Evolutionary conservation across 37 sponge, comb jelly and placozoan species (phyloP), one percentile per base, ranked within the genome.

Genomic region (Aphrocallistes beatrix): DNA sequence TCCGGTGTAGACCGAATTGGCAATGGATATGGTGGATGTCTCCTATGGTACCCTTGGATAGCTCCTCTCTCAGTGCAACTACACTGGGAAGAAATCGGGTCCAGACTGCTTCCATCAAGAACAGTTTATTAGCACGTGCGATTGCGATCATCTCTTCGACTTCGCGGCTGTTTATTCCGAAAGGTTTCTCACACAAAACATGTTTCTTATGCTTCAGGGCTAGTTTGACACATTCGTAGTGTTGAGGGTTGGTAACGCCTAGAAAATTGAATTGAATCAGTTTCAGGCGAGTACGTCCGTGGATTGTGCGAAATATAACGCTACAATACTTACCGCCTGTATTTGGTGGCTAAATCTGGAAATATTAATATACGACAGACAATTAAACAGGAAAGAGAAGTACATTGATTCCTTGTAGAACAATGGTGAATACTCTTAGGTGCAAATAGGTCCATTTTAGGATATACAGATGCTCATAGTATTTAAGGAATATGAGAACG

Each of bases 41-140:
- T 17, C 93, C 95, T 36, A 94, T 89, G 30, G 83, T 83, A 17
- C 91, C 91, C 6, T 51, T 42, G 32, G 38, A 51, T 19, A 94
- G 87, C 82, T 51, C 38, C 37, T 82, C 82, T 38, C 86, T 49
- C 32, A 94, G 39, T 38, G 92, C 85, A 0, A 87, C 28, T 23
- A 51, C 51, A 21, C 93, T 88, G 17, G 95, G 95, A 39, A 94
- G 89, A 37, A 90, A 94, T 34, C 95, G 38, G 34, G 85, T 93
- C 91, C 94, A 93, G 23, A 86, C 51, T 8, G 88, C 92, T 87
- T 94, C 95, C 91, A 92, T 88, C n/a, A 94, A 28, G 82, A 94
- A 94, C 47, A 91, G 51, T 10, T 83, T 83, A 17, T 89, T 86
- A 28, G 90, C 87, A 40, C 86, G 39, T 10, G 95, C 91, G 1